phyloP scores from a whole-genome alignment of 2,797 vertebrate genomes.

The Eupleurogrammus muticus region DNA sequence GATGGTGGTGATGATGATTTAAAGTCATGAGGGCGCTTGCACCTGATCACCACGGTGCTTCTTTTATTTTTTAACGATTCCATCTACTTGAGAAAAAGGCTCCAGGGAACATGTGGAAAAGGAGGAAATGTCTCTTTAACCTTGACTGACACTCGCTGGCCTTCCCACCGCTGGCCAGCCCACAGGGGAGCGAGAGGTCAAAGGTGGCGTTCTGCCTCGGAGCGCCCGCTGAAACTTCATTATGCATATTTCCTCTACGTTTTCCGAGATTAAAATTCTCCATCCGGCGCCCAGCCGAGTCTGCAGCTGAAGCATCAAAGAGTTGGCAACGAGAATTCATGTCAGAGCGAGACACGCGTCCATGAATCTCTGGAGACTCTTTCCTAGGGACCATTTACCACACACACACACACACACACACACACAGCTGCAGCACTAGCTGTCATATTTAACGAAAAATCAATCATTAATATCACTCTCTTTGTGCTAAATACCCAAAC shows the following conservation, averaged over 20 bases:
- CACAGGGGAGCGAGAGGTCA: constrained; percentile 31
- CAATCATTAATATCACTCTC: neutral
- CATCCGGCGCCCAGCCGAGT: constrained; percentile 23
- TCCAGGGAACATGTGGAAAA: neutral
- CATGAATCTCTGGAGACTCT: constrained; percentile 26
- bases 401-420: neutral
- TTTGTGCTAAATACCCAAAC: neutral
- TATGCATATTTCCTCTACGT: constrained; percentile 60
- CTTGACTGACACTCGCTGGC: constrained; percentile 12
- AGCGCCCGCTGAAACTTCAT: constrained; percentile 51
- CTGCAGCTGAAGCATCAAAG: constrained; percentile 52
- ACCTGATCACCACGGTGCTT: neutral
- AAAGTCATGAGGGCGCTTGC: neutral
- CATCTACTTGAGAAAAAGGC: neutral
- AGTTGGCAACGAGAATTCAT: constrained; percentile 5
- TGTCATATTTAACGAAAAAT: neutral
- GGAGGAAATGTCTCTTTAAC: constrained; percentile 7
- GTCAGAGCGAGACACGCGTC: constrained; percentile 23
- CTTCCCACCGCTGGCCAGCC: constrained; percentile 17
- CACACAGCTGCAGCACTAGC: too few species aligned
- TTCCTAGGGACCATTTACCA: constrained; percentile 17
- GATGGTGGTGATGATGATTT: neutral
- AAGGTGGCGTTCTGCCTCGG: constrained; percentile 30
- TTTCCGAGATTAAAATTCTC: constrained; percentile 53
- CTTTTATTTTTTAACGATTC: neutral